Evolutionary conservation across 2,888 invertebrate genomes (phyloP).

Genomic region (Dinocampus coccinellae): DNA sequence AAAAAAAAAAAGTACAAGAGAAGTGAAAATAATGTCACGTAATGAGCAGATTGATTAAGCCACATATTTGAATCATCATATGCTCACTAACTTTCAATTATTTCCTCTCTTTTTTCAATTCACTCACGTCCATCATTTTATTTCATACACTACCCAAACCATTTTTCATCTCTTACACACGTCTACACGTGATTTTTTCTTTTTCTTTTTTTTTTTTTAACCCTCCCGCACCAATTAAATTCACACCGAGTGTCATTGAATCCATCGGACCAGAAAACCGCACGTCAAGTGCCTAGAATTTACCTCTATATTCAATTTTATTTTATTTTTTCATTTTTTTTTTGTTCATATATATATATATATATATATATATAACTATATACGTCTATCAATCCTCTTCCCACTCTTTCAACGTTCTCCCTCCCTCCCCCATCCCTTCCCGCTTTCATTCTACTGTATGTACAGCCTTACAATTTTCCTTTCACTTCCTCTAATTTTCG

Average conservation of each 20-base stretch:
- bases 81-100: constrained; percentile 12
- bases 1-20: not conserved
- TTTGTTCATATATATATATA: too few species aligned
- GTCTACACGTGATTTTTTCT: too few species aligned
- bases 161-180: too few species aligned
- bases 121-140: constrained; percentile 17
- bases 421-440: too few species aligned
- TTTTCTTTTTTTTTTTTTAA: constrained; percentile 41
- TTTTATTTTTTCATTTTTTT: not conserved
- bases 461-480: too few species aligned
- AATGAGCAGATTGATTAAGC: constrained; percentile 58
- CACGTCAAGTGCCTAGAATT: constrained; percentile 40
- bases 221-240: constrained; percentile 53
- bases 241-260: constrained; percentile 37
- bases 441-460: too few species aligned
- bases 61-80: constrained; percentile 29
- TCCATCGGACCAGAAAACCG: constrained; percentile 26
- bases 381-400: too few species aligned
- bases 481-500: too few species aligned
- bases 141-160: not conserved
- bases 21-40: constrained; percentile 25
- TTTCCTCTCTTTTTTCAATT: not conserved
- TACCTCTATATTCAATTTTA: not conserved
- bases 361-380: too few species aligned
- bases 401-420: too few species aligned